Conservation (phyloP, 2,113 vertebrate species). For the Miniopterus natalensis region DNA sequence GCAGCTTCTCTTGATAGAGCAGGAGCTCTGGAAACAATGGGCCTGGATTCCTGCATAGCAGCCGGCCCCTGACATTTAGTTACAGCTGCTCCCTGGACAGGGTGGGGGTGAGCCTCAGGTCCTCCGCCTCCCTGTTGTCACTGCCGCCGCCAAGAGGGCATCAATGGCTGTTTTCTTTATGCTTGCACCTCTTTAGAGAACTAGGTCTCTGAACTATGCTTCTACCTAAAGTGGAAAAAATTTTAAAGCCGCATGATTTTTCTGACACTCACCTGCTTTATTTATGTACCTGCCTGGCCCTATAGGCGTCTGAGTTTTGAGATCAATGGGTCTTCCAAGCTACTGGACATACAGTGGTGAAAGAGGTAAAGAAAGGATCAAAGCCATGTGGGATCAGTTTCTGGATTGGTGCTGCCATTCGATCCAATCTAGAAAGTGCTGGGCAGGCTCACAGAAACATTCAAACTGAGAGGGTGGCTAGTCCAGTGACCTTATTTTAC, state of each 20-base stretch:
- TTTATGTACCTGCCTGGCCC: background rate
- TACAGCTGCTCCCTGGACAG: too few species aligned
- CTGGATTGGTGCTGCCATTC: background rate
- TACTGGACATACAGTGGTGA: rapidly evolving
- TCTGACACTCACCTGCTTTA: background rate
- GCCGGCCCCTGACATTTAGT: rapidly evolving
- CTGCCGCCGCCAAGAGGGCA: background rate
- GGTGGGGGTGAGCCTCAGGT: background rate
- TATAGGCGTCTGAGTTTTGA: background rate
- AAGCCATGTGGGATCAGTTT: background rate
- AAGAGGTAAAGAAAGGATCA: background rate
- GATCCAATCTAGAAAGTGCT: background rate
- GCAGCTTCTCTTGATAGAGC: background rate
- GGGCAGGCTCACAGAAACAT: background rate
- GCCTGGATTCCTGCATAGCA: background rate
- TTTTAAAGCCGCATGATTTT: background rate
- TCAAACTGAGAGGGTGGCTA: background rate
- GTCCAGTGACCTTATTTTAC: background rate
- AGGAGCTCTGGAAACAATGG: background rate
- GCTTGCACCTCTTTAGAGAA: background rate
- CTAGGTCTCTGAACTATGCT: background rate
- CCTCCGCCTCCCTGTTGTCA: background rate
- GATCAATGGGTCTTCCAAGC: background rate
- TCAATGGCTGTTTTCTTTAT: background rate
- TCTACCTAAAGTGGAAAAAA: background rate